Percentiles rank a stretch among this genome's conserved stretches.
Conservation (phyloP, 64 coral and sea anemone species). For the Pocillopora verrucosa region DNA sequence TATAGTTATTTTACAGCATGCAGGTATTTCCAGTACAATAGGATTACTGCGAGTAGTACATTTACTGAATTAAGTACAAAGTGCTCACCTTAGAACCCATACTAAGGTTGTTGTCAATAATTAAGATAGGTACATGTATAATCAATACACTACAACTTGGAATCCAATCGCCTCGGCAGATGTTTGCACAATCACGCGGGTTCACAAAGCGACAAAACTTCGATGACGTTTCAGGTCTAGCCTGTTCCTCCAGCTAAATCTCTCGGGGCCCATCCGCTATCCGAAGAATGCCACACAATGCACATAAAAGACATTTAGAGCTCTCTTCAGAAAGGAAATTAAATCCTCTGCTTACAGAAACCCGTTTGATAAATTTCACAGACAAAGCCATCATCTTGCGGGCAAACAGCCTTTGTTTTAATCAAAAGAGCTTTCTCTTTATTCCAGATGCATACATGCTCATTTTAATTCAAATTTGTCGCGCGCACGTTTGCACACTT, state of each 20-base stretch:
- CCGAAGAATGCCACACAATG: not conserved
- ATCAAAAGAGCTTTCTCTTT: too few relatives aligned
- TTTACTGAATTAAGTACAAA: too few relatives aligned
- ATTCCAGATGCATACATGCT: too few relatives aligned
- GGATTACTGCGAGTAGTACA: too few relatives aligned
- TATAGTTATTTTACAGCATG: too few relatives aligned
- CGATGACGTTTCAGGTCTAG: not conserved
- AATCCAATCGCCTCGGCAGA: not conserved
- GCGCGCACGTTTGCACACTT: not conserved
- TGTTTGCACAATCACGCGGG: not conserved
- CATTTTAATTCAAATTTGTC: too few relatives aligned
- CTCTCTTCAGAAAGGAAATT: not conserved
- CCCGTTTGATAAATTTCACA: not conserved
- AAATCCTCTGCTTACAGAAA: conserved; percentile 15
- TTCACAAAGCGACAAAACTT: not conserved
- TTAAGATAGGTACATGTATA: too few relatives aligned
- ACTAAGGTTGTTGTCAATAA: too few relatives aligned
- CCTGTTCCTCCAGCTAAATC: not conserved
- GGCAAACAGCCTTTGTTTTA: conserved; percentile 5
- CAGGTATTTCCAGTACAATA: too few relatives aligned
- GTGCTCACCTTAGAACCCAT: too few relatives aligned
- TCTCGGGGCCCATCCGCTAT: not conserved
- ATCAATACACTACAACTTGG: too few relatives aligned
- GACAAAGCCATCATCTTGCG: conserved; percentile 4
- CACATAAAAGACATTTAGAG: conserved; percentile 20